phyloP scores from a whole-genome alignment of 2,888 invertebrate species.

The Cetonia aurata region DNA sequence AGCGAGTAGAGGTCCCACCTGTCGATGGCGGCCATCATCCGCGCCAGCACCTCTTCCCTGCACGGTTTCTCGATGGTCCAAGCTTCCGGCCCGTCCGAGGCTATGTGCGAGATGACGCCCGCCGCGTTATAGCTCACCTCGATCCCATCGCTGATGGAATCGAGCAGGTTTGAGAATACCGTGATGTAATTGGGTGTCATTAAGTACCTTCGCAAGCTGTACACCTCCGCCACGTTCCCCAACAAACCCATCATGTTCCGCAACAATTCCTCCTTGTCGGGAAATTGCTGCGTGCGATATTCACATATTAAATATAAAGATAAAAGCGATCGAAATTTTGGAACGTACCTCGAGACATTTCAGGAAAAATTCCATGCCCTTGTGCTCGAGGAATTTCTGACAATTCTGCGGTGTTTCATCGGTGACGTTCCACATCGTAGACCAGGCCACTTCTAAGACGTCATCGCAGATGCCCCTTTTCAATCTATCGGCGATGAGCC shows the following conservation, averaged over 20 bases:
- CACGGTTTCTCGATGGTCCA: constrained; percentile 85
- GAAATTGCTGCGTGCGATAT: constrained; percentile 76
- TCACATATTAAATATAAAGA: background rate
- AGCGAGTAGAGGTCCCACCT: constrained; percentile 90
- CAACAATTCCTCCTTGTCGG: constrained; percentile 88
- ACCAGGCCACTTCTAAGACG: constrained; percentile 98
- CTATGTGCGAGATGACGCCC: constrained; percentile 95
- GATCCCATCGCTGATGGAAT: constrained; percentile 91
- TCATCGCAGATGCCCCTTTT: constrained; percentile 88
- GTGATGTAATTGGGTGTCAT: constrained; percentile 88
- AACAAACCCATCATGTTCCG: constrained; percentile 98
- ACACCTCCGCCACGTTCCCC: constrained; percentile 97
- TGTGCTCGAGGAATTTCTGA: constrained; percentile 86
- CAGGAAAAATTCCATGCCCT: constrained; percentile 92
- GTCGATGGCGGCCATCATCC: constrained; percentile 86
- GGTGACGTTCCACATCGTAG: constrained; percentile 98
- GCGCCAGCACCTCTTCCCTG: constrained; percentile 77
- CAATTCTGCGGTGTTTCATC: constrained; percentile 98
- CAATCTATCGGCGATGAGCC: constrained; percentile 86
- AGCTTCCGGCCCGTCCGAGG: constrained; percentile 87
- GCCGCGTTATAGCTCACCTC: constrained; percentile 98
- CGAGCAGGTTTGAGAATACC: constrained; percentile 88
- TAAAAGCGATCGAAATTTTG: background rate
- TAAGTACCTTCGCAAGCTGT: constrained; percentile 81
- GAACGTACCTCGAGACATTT: constrained; percentile 83